Conservation (phyloP, 2,797 vertebrate genomes). For the Chelon labrosus region DNA sequence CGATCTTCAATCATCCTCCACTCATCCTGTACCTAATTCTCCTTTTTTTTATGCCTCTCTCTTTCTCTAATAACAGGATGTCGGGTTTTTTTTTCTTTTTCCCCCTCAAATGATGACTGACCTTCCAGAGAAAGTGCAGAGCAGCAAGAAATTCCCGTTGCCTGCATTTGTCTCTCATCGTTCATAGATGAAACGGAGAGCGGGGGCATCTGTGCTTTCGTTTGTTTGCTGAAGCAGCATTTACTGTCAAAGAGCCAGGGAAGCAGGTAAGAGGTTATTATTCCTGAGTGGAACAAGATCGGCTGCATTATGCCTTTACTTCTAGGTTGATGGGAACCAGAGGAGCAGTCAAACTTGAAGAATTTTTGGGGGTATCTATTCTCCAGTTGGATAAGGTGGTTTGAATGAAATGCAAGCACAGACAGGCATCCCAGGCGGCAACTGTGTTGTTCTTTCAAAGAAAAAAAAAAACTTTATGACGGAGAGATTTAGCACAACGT, state of each 20-base stretch:
- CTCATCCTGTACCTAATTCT: slow-evolving; percentile 37
- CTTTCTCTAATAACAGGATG: slow-evolving; percentile 80
- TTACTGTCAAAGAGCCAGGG: slow-evolving; percentile 28
- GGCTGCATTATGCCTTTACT: slow-evolving; percentile 1
- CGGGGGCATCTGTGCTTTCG: slow-evolving; percentile 16
- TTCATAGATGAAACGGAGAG: slow-evolving; percentile 37
- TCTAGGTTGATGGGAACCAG: slow-evolving; percentile 26
- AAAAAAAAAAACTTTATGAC: slow-evolving; percentile 10
- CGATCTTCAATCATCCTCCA: slow-evolving; percentile 61
- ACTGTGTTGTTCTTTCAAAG: slow-evolving; percentile 37
- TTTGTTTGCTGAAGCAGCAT: neutral
- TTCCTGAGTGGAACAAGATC: slow-evolving; percentile 55
- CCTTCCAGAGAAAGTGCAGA: slow-evolving; percentile 74
- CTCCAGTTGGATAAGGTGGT: slow-evolving; percentile 2
- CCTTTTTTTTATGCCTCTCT: neutral
- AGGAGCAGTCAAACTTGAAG: neutral
- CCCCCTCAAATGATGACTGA: slow-evolving; percentile 73
- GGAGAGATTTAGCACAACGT: neutral
- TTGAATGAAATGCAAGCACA: slow-evolving; percentile 41
- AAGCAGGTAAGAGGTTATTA: slow-evolving; percentile 34
- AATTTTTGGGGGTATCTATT: no score
- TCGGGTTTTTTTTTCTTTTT: slow-evolving; percentile 59
- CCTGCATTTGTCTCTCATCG: slow-evolving; percentile 55
- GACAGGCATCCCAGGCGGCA: slow-evolving; percentile 39
- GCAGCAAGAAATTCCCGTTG: slow-evolving; percentile 84